Percentiles rank a stretch among this genome's conserved stretches.
Conservation (phyloP, 2,797 vertebrate species). For the Pseudomugil gertrudae region DNA sequence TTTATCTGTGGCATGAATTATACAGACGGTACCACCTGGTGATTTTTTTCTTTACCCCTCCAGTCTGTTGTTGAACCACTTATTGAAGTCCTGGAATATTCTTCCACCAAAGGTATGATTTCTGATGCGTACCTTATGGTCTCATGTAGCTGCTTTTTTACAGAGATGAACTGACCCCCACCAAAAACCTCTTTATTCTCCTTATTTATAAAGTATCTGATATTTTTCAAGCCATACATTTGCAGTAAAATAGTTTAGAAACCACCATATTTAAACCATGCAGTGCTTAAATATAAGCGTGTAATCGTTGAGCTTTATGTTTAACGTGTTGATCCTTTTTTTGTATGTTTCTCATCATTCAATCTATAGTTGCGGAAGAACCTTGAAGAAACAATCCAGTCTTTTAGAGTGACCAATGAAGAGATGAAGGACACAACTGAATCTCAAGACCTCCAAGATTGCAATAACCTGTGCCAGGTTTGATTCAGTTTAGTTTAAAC, state of each 20-base stretch:
- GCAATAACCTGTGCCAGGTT: conserved; percentile 88
- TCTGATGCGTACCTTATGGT: neutral
- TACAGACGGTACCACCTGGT: neutral
- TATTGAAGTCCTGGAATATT: conserved; percentile 85
- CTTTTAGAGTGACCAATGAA: conserved; percentile 92
- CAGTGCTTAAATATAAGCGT: no score
- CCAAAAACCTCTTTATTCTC: no score
- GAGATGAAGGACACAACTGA: conserved; percentile 81
- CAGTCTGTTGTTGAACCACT: conserved; percentile 90
- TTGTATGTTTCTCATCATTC: neutral
- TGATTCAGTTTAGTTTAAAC: neutral
- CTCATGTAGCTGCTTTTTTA: no score
- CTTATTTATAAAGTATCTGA: no score
- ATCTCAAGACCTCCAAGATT: conserved; percentile 79
- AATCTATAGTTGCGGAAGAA: conserved; percentile 83
- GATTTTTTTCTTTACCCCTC: conserved; percentile 5
- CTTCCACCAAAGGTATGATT: conserved; percentile 87
- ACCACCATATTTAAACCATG: no score
- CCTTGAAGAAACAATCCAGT: conserved; percentile 90
- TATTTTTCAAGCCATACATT: no score
- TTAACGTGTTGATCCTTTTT: neutral
- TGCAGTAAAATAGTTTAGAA: no score
- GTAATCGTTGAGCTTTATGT: no score
- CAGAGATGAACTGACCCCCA: no score
- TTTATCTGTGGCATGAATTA: no score